Percentiles rank a stretch among this genome's conserved stretches.
phyloP scores from a whole-genome alignment of 2,797 vertebrate genomes.

The Scolopax rusticola region DNA sequence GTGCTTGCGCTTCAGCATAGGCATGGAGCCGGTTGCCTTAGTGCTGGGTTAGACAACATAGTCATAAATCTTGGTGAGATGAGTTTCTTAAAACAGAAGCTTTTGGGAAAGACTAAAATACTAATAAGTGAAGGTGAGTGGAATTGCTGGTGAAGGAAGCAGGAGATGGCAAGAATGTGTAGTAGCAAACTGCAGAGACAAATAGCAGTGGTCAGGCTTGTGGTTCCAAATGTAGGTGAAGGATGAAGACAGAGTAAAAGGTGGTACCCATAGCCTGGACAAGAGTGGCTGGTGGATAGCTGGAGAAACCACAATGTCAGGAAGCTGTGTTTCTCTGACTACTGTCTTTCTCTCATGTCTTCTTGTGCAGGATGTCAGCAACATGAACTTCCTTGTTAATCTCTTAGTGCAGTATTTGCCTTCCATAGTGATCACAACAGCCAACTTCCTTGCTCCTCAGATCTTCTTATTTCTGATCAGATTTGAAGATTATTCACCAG shows the following conservation, averaged over 20 bases:
- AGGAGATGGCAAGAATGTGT: neutral
- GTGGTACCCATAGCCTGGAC: neutral
- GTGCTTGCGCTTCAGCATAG: neutral
- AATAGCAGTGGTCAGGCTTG: neutral
- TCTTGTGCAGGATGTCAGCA: neutral
- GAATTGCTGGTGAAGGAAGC: neutral
- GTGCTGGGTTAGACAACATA: neutral
- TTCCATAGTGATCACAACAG: constrained; percentile 94
- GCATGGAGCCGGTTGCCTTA: neutral
- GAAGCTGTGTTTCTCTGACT: neutral
- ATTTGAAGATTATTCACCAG: constrained; percentile 93
- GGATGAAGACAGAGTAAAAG: neutral
- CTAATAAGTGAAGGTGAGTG: neutral
- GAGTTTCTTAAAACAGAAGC: neutral
- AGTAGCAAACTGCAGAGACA: neutral
- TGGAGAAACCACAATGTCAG: neutral
- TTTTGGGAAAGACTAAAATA: neutral
- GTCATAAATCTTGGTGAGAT: neutral
- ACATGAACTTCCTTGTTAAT: constrained; percentile 64
- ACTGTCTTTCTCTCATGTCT: neutral
- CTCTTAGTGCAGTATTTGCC: constrained; percentile 94
- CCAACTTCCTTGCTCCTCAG: constrained; percentile 90
- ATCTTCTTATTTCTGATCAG: constrained; percentile 90
- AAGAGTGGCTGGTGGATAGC: neutral
- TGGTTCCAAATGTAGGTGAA: neutral